These are phyloP conservation scores for Notocelia uddmanniana DNA, from an alignment of 2,888 invertebrate genomes.

Conservation along the genomic window DNA sequence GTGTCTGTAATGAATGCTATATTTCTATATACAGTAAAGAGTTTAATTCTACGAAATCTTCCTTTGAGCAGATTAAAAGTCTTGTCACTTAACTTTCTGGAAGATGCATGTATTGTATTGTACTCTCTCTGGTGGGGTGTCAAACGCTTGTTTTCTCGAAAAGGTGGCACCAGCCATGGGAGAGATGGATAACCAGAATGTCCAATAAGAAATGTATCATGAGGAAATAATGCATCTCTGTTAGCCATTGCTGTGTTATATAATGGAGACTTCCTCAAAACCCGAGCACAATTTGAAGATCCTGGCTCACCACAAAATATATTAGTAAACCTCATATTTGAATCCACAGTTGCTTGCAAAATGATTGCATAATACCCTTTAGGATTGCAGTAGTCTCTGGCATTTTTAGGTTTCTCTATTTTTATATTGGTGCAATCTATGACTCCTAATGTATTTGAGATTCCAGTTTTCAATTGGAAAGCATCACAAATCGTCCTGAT, in stretches of 20 bases:
- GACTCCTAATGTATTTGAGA: constrained; percentile 66
- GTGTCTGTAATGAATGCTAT: constrained; percentile 70
- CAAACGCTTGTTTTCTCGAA: constrained; percentile 68
- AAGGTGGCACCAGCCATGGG: constrained; percentile 70
- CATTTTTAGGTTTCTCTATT: constrained; percentile 71
- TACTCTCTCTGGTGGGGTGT: constrained; percentile 68
- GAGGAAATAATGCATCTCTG: constrained; percentile 63
- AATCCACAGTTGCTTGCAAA: constrained; percentile 68
- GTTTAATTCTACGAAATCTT: constrained; percentile 66
- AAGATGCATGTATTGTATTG: constrained; percentile 62
- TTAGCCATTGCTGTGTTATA: constrained; percentile 65
- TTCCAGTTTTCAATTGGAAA: constrained; percentile 65
- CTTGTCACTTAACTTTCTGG: constrained; percentile 68
- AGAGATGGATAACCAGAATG: constrained; percentile 69
- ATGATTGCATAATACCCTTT: constrained; percentile 71
- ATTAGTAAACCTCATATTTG: constrained; percentile 67
- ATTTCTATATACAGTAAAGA: constrained; percentile 69
- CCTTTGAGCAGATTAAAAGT: constrained; percentile 65
- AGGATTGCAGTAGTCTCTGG: constrained; percentile 66
- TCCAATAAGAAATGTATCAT: constrained; percentile 67
- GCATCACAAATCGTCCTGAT: constrained; percentile 60
- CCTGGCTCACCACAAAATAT: constrained; percentile 74
- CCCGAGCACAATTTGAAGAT: constrained; percentile 64
- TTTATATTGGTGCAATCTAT: constrained; percentile 70
- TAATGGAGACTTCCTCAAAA: constrained; percentile 67